Evolutionary conservation across 92 coral and sea anemone species (phyloP).

Genomic region (Desmophyllum pertusum): DNA sequence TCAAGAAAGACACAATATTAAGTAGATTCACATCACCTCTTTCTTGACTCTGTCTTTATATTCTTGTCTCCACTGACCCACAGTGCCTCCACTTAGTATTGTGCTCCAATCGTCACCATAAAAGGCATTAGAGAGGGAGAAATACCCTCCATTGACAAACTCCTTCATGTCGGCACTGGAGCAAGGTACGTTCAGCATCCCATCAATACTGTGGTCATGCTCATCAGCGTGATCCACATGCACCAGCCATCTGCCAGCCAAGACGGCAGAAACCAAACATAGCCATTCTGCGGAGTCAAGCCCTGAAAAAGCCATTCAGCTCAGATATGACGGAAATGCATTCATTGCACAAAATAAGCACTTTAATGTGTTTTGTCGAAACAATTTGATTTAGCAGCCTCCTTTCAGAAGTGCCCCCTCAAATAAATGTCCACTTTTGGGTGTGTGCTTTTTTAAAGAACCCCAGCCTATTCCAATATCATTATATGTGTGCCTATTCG

Average conservation of each 20-base stretch:
- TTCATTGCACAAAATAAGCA: neutral
- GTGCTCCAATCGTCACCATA: conserved; percentile 46
- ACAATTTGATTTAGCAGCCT: no score
- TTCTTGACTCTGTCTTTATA: conserved; percentile 57
- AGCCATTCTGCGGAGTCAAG: conserved; percentile 78
- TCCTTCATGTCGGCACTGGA: conserved; percentile 58
- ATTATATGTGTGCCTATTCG: no score
- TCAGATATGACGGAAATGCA: neutral
- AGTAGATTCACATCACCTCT: conserved; percentile 39
- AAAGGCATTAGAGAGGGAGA: conserved; percentile 80
- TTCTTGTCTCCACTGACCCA: conserved; percentile 70
- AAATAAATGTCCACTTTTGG: neutral
- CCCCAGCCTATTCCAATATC: neutral
- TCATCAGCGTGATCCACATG: conserved; percentile 13
- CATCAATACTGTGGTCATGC: conserved; percentile 32
- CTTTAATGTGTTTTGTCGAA: neutral
- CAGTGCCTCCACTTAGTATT: conserved; percentile 66
- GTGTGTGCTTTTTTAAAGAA: neutral
- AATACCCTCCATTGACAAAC: conserved; percentile 78
- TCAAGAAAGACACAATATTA: neutral
- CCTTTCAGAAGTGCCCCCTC: neutral
- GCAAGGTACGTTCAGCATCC: conserved; percentile 48
- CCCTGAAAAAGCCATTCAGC: conserved; percentile 34
- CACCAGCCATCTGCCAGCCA: conserved; percentile 81
- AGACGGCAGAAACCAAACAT: conserved; percentile 85